Evolutionary conservation across 2,888 invertebrate genomes (phyloP).

Genomic region (Pantelozetes paolii): DNA sequence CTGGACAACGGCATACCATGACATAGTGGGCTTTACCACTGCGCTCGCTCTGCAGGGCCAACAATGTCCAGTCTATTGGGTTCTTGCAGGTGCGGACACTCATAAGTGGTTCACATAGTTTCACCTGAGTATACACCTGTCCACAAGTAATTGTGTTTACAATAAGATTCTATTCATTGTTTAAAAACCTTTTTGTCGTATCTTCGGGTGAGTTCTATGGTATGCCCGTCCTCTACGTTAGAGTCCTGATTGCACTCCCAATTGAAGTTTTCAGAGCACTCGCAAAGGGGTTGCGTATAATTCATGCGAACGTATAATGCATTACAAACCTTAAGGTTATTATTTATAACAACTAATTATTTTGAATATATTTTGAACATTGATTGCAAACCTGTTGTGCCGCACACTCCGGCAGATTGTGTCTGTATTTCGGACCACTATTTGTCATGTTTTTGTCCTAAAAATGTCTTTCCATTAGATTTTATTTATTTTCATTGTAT

Average conservation of each 20-base stretch:
- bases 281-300: constrained; percentile 86
- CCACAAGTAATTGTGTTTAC: not conserved
- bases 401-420: constrained; percentile 81
- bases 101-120: constrained; percentile 86
- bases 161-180: not conserved
- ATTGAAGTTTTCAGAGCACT: constrained; percentile 79
- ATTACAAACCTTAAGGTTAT: constrained; percentile 62
- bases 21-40: constrained; percentile 90
- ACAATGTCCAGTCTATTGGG: constrained; percentile 82
- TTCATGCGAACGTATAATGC: constrained; percentile 86
- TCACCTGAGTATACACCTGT: constrained; percentile 77
- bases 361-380: not conserved
- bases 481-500: too few species aligned
- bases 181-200: constrained; percentile 57
- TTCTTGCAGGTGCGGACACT: constrained; percentile 83
- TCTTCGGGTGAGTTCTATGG: constrained; percentile 79
- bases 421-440: constrained; percentile 31
- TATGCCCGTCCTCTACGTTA: constrained; percentile 77
- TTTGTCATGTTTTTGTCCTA: constrained; percentile 15
- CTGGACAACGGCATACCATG: constrained; percentile 84
- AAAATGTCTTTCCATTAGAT: too few species aligned
- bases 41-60: constrained; percentile 83
- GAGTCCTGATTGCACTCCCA: constrained; percentile 79
- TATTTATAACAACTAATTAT: not conserved
- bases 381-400: constrained; percentile 70